Evolutionary conservation across 2,797 vertebrate species (phyloP), one percentile per base, ranked within the genome.

Genomic region (Halcyon chelicuti): DNA sequence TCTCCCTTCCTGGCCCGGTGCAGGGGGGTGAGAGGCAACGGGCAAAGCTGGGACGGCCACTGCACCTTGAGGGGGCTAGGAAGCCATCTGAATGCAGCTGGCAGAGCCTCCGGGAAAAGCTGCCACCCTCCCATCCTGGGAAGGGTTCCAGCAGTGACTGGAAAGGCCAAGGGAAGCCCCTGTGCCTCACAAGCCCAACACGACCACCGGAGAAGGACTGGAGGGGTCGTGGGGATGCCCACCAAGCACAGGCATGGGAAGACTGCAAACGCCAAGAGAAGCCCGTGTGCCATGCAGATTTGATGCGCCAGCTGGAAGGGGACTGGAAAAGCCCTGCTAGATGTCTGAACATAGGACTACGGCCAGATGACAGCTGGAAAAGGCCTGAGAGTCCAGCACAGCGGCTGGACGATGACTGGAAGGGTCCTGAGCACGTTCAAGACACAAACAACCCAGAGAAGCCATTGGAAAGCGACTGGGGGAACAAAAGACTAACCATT

Each of bases 101-200:
- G 95, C 91, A 96, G 33, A 66, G 68, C 49, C 65, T 94, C 0
- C 39, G 23, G 58, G 95, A 95, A 70, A 93, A 85, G 49, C 23
- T 94, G 62, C 44, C 74, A 1, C 47, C 82, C 80, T 88, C 90
- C 23, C 88, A 75, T 4, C 16, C 61, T 0, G 12, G 73, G 33
- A 96, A 80, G 60, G 40, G 68, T 7, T 8, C 84, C 3, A 10
- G 71, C 66, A 82, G 52, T 31, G 96, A 94, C 23, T 82, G 81
- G 31, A 97, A 96, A 68, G 78, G 90, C 75, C 88, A 28, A 54
- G 93, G 95, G 51, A 97, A 96, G 29, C 92, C 95, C 12, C 80
- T 95, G 60, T 46, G 7, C 51, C 81, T 96, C 6, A 20, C 0
- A 0, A 90, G 85, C 65, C 75, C 94, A 37, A 68, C 68, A 63